Evolutionary conservation across 2,797 vertebrate species (phyloP), one percentile per base, ranked within the genome.

Genomic region (Enteromius viviparus): DNA sequence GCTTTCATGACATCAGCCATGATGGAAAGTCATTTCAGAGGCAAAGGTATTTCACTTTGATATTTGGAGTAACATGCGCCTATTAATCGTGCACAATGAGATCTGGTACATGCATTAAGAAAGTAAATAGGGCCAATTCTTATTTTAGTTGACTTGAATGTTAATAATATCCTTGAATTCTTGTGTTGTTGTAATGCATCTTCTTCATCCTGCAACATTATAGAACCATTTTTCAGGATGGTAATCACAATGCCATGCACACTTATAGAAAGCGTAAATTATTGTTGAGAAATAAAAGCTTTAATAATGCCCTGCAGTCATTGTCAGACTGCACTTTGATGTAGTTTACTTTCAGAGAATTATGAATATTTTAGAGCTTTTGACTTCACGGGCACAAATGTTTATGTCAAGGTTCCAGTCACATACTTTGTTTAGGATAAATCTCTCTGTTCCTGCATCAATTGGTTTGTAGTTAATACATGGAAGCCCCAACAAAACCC

Each of bases 321-420:
- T 51, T 82, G 45, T 66, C 60, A 51, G 55, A 34, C 29, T 37
- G 80, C 42, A 74, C 69, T 62, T 81, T 81, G 26, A 74, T 72
- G 70, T 72, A 82, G 58, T 76, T 65, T 49, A 37, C 69, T 49
- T 82, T 53, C 14, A 51, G 14, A 65, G 9, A 75, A 82, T 65
- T 74, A 42, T 75, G 32, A 75, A 74, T 82, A 82, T 82, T 74
- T 66, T 9, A 75, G 71, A 53, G 60, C 32, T 53, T 82, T 81
- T 37, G 32, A 71, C 42, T 82, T 55, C 49, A 53, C 49, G 14
- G n/a, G 32, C 58, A 66, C 34, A 32, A 14, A 68, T 76, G 32
- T 65, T 65, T 51, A 72, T 74, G 69, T 34, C 80, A 51, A 65
- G 65, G 32, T 53, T 75, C 45, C 29, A 66, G 6, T 55, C 10